These are phyloP conservation scores for Steatornis caripensis DNA, from an alignment of 2,113 vertebrate species.

Conservation along the genomic window DNA sequence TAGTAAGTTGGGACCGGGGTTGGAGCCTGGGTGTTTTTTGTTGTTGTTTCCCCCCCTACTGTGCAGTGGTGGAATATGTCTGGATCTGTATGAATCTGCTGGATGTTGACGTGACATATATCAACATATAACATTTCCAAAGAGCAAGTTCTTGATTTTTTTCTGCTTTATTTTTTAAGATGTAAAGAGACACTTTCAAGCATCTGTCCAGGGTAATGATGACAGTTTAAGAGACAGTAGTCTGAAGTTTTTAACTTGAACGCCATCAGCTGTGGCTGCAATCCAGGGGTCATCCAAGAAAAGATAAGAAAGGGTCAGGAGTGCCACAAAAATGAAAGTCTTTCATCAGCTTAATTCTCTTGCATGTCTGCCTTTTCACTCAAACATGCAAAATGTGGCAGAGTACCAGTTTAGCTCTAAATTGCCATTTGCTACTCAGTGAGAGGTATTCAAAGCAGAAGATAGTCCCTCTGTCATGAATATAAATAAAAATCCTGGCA, in stretches of 20 bases:
- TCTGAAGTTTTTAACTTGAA: background rate
- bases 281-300: background rate
- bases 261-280: background rate
- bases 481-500: background rate
- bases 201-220: background rate
- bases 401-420: background rate
- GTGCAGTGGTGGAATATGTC: background rate
- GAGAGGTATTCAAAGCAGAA: background rate
- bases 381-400: background rate
- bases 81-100: background rate
- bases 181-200: background rate
- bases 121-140: background rate
- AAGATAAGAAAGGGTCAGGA: background rate
- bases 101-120: background rate
- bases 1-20: accelerated
- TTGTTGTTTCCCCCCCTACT: background rate
- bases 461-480: background rate
- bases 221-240: background rate
- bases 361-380: background rate
- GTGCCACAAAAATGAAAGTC: background rate
- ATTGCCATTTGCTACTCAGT: background rate
- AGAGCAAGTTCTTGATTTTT: background rate
- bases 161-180: background rate
- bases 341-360: background rate
- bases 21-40: accelerated